Evolutionary conservation across 1,140 invertebrate genomes (phyloP), one percentile per base, ranked within the genome.

Genomic region (Zaprionus ornatus): DNA sequence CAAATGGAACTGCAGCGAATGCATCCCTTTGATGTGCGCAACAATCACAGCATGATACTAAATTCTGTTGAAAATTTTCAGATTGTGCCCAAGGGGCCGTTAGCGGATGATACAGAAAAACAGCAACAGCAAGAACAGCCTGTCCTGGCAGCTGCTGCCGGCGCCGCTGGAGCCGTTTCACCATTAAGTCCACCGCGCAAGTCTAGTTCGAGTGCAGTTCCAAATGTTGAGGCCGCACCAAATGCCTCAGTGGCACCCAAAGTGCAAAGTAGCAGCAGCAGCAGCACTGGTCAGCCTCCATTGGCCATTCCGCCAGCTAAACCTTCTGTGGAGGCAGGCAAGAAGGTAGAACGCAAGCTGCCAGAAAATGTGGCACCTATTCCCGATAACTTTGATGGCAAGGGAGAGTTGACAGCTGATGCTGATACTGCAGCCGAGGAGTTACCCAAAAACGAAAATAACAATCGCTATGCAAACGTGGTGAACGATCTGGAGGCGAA

Each of bases 61-160:
- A 91, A 92, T 77, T 92, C 92, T 79, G 91, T 92, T 88, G 92
- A 92, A 92, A 92, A 92, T 84, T 92, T 92, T 92, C 92, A 92
- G 92, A 92, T 92, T 63, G 79, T 82, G n/a, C 91, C 82, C 37
- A 82, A 92, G 45, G 66, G 74, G 17, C 59, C 68, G 23, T 21
- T 73, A 55, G 45, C 32, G 5, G 80, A 72, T 48, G 79, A 68
- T 27, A 65, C 17, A 50, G 76, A 79, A 56, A 78, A 77, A 48
- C 62, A 75, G 29, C 56, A 71, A 29, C 71, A 84, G 50, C 83
- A 68, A 60, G 82, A 87, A 19, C 75, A 79, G 56, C 83, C 82
- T 6, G 64, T 76, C n/a, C 21, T 84, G 4, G 77, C 79, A 10
- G 60, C 79, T 12, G 56, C 62, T 3, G 61, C 70, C 6, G 72